Evolutionary conservation across 2,888 invertebrate species (phyloP), one percentile per base, ranked within the genome.

Genomic region (Ephialtes manifestator): DNA sequence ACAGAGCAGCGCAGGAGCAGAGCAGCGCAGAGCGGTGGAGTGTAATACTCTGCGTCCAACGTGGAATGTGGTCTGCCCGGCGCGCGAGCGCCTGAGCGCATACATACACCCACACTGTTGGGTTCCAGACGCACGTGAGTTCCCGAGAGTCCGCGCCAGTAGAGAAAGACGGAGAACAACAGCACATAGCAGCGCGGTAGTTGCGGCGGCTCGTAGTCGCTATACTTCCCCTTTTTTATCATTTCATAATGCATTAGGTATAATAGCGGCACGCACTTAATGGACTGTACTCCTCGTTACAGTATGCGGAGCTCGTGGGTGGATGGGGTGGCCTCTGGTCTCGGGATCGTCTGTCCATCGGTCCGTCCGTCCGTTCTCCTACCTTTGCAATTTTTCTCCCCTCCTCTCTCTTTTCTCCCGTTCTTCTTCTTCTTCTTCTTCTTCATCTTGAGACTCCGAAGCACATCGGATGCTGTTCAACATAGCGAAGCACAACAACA

Each of bases 1-100:
- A 35, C 63, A 1, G 24, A 24, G 53, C 46, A 60, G 58, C 60
- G 58, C 60, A 43, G 72, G 72, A 72, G 74, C 60, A 74, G 74
- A 48, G 74, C n/a, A 74, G 35, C 55, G 72, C 74, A 20, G 10
- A 43, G 63, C 31, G 18, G 1, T 39, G 10, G 87, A 86, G 89
- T 85, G 89, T 89, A 88, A 89, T 90, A 91, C 91, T 89, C 90
- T 89, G 90, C 89, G 90, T 92, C 90, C 89, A 90, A 92, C 90
- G 90, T 91, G 94, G 93, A 94, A 94, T 94, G 94, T 92, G 93
- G 93, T 92, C 93, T 90, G 92, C 90, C 90, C 88, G 89, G 89
- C 87, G 89, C 87, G 84, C 88, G 88, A 86, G 84, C 84, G 80
- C 78, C 81, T 63, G 84, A 78, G 70, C 78, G 78, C 78, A 65